Evolutionary conservation across 2,888 invertebrate species (phyloP).

Genomic region (Amphiduros pacificus): DNA sequence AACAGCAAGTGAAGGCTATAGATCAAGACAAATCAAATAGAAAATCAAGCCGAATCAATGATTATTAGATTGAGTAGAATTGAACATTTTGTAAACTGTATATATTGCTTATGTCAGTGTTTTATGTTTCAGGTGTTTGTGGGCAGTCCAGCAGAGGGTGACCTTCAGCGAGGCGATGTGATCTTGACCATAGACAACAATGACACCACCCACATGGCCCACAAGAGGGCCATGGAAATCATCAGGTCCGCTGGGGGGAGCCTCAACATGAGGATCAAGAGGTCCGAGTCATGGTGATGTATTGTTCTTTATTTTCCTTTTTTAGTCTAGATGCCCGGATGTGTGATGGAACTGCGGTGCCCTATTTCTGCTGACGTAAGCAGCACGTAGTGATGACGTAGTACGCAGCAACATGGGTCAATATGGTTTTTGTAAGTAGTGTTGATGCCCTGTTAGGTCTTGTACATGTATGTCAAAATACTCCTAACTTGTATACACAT

Average conservation of each 20-base stretch:
- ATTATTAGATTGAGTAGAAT: too few relatives aligned
- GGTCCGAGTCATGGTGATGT: conserved; percentile 18
- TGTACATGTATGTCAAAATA: too few relatives aligned
- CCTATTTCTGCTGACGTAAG: background rate
- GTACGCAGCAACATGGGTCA: too few relatives aligned
- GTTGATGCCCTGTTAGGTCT: too few relatives aligned
- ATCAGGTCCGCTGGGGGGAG: conserved; percentile 56
- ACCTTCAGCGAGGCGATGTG: conserved; percentile 85
- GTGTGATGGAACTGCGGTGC: background rate
- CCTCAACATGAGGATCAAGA: conserved; percentile 48
- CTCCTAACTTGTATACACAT: too few relatives aligned
- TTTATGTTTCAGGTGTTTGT: conserved; percentile 76
- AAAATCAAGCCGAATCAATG: too few relatives aligned
- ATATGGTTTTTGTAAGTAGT: too few relatives aligned
- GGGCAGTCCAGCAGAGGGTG: conserved; percentile 82
- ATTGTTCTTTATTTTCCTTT: background rate
- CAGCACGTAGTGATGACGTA: too few relatives aligned
- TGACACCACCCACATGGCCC: conserved; percentile 83
- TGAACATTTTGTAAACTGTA: too few relatives aligned
- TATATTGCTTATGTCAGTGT: too few relatives aligned
- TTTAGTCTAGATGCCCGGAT: background rate
- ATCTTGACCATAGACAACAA: conserved; percentile 87
- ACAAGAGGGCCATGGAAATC: conserved; percentile 83
- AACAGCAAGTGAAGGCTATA: too few relatives aligned
- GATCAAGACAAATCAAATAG: too few relatives aligned